Evolutionary conservation across 2,113 vertebrate genomes (phyloP), one percentile per base, ranked within the genome.

Genomic region (Tachysurus vachellii): DNA sequence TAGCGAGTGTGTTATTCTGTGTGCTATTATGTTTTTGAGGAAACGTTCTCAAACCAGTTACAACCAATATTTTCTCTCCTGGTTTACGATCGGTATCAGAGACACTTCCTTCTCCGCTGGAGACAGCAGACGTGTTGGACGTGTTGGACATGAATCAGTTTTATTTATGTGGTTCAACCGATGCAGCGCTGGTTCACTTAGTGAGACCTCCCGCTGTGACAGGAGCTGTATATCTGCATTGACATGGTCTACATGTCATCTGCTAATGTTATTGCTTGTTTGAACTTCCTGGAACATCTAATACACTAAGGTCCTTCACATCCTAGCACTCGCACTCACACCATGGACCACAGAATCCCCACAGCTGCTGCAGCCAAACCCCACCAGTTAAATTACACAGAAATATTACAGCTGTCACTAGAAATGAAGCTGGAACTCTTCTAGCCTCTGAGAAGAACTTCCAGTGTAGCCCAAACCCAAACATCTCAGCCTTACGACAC

Each of bases 1-100:
- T 88, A 66, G 11, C 85, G 75, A 59, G 76, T 6, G 23, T 82
- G n/a, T 59, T 82, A 36, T 73, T 84, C 12, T 57, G 16, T 10
- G 16, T 4, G 14, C 9, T 56, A 26, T 31, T 7, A 36, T 42
- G 56, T 80, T 81, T 81, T 42, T 59, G 31, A 42, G 31, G 54
- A 42, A 42, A 13, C 54, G 7, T 79, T 53, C 26, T 76, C 21
- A n/a, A 42, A 42, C 31, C 28, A 26, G 62, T 42, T 21, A 50
- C 44, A 1, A 54, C 13, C 70, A 19, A 61, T 47, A 47, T 62
- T 26, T 61, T 44, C n/a, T 64, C 26, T 50, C 0, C 36, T 62
- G 73, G 57, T 76, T 44, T 76, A 47, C 4, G n/a, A 42, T 77
- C 83, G 16, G 12, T 73, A 59, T 59, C 70, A 19, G 31, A 85